Conservation (phyloP, 2,797 vertebrate genomes). For the Cichlasoma orientale region DNA sequence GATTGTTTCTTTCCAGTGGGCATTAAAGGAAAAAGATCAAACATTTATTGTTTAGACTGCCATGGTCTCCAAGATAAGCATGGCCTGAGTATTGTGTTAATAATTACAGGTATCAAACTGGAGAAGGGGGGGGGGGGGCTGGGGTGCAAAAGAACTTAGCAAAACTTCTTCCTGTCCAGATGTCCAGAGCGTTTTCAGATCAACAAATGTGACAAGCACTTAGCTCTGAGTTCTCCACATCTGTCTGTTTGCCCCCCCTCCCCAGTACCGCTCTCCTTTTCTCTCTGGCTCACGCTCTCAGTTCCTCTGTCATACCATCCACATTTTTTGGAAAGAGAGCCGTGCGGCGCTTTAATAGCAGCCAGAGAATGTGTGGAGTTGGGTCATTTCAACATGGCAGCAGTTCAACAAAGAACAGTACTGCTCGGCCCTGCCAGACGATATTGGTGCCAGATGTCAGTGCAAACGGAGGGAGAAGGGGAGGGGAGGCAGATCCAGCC, state of each 20-base stretch:
- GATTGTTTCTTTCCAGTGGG: conserved; percentile 57
- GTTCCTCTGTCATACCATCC: conserved; percentile 68
- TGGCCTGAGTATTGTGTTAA: conserved; percentile 44
- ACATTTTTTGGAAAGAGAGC: conserved; percentile 67
- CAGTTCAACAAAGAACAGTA: conserved; percentile 87
- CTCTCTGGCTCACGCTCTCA: conserved; percentile 51
- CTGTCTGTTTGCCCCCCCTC: conserved; percentile 19
- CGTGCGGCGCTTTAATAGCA: conserved; percentile 80
- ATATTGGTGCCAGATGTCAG: conserved; percentile 93
- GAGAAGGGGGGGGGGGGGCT: too few relatives aligned
- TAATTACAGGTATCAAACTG: conserved; percentile 59
- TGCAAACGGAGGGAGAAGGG: conserved; percentile 44
- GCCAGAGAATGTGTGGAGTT: conserved; percentile 83
- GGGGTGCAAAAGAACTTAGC: not conserved
- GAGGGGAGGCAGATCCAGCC: conserved; percentile 76
- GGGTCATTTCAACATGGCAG: conserved; percentile 88
- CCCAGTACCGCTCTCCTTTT: conserved; percentile 12
- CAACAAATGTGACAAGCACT: conserved; percentile 58
- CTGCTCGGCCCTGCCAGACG: conserved; percentile 80
- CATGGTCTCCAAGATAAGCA: conserved; percentile 37
- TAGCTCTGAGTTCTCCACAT: conserved; percentile 53
- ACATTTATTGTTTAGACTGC: conserved; percentile 40
- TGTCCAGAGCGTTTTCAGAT: conserved; percentile 46
- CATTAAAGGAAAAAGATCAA: conserved; percentile 53
- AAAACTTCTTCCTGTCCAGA: conserved; percentile 55